Conservation (phyloP, 2,888 invertebrate genomes). For the Zelleria hepariella region DNA sequence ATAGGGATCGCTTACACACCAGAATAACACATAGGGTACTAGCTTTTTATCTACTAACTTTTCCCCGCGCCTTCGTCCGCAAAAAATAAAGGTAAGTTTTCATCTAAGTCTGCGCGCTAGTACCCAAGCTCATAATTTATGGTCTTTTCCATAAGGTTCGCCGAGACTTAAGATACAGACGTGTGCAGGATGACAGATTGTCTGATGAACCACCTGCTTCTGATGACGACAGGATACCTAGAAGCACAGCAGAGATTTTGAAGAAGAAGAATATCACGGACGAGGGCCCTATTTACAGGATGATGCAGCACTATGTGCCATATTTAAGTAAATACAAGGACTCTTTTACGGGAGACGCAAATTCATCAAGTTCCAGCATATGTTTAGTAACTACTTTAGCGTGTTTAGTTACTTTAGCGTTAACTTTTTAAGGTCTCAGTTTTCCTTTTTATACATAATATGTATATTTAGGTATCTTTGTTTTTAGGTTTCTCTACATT, state of each 20-base stretch:
- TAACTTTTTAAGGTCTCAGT: not conserved
- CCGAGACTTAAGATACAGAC: not conserved
- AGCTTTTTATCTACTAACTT: no score
- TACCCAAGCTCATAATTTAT: no score
- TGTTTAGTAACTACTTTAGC: not conserved
- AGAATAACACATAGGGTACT: no score
- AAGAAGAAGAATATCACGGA: not conserved
- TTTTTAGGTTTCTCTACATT: no score
- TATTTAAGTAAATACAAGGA: not conserved
- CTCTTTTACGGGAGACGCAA: not conserved
- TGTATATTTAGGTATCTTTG: not conserved
- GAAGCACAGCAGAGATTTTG: not conserved
- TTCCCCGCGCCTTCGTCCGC: no score
- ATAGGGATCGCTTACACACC: no score
- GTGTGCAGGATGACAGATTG: not conserved
- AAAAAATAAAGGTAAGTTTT: no score
- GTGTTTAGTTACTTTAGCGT: not conserved
- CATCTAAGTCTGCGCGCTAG: no score
- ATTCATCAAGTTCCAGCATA: not conserved
- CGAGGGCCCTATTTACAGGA: not conserved
- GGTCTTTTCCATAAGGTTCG: not conserved
- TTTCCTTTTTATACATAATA: not conserved
- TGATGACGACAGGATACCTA: not conserved
- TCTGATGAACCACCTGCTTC: not conserved
- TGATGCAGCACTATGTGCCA: not conserved